Base-by-base conservation (phyloP, 2,888 invertebrate species). In the Habrosyne pyritoides region DNA sequence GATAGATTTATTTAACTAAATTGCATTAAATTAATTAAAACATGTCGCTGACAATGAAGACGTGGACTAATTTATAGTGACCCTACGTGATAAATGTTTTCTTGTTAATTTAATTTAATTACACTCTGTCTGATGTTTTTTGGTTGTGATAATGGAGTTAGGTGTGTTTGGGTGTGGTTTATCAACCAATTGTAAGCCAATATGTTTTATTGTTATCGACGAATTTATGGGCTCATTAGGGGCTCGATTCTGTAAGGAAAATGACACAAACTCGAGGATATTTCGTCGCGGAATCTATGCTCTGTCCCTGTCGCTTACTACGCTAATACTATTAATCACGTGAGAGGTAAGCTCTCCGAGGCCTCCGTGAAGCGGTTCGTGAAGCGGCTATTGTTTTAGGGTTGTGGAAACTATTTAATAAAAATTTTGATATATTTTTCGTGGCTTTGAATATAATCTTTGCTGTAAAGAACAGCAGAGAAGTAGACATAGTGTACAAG, bases 1-100 rank as follows among this genome's bases (percentile, higher is more conserved):
- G 47, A 59, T 69, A 63, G 22, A 60, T 58, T 63, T 60, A 62
- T 61, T 57, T 51, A 57, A 60, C 8, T 14, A 18, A 42, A 18
- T 58, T 63, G 73, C 81, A 81, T 81, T 61, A 71, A 53, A 55
- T 57, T 77, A 80, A 84, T 82, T 75, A 81, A 78, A 42, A 8
- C 36, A 3, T 55, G 69, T 66, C 69, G 54, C 54, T 49, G 30
- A 57, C 21, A 55, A 64, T 4, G 21, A 14, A 10, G 52, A 55
- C 54, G 60, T 56, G 30, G 63, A 52, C 57, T 53, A 54, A 53
- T 68, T 60, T 58, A 69, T 26, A 18, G 5, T 42, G 18, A 18
- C 42, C 14, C 42, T 18, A n/a, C 2, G 18, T 18, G 42, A 42
- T 18, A 42, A 42, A 42, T n/a, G 18, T 42, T 18, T 18, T 42